These are phyloP conservation scores for Minunthozetes semirufus DNA, from an alignment of 2,888 invertebrate species.

Conservation along the genomic window DNA sequence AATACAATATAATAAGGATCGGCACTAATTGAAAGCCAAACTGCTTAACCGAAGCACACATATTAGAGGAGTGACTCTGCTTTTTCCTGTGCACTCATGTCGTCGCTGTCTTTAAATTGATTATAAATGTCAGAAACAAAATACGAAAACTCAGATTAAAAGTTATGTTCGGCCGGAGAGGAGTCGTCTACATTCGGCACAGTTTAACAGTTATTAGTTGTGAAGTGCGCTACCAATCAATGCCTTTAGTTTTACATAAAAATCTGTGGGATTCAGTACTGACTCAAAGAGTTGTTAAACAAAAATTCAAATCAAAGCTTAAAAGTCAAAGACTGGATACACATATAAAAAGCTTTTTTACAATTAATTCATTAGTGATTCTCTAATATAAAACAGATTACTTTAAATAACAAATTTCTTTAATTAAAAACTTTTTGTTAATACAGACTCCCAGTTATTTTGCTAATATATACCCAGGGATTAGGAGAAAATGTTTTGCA, in stretches of 20 bases:
- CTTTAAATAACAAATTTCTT: no score
- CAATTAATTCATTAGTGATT: neutral
- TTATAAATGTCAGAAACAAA: conserved; percentile 3
- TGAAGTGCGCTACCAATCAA: neutral
- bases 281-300: neutral
- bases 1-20: conserved; percentile 10
- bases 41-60: neutral
- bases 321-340: neutral
- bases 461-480: neutral
- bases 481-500: neutral
- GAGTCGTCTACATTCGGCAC: neutral
- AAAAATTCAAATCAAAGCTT: neutral
- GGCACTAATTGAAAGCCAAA: conserved; percentile 20
- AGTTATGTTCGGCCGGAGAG: neutral
- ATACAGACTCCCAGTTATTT: neutral
- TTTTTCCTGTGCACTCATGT: neutral
- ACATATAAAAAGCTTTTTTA: neutral
- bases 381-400: no score
- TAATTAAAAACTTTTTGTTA: neutral
- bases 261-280: neutral
- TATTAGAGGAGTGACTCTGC: neutral
- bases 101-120: conserved; percentile 7
- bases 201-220: neutral
- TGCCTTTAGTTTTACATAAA: neutral
- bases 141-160: neutral